These are phyloP conservation scores for Noctua pronuba DNA, from an alignment of 2,888 invertebrate genomes.

Conservation along the genomic window DNA sequence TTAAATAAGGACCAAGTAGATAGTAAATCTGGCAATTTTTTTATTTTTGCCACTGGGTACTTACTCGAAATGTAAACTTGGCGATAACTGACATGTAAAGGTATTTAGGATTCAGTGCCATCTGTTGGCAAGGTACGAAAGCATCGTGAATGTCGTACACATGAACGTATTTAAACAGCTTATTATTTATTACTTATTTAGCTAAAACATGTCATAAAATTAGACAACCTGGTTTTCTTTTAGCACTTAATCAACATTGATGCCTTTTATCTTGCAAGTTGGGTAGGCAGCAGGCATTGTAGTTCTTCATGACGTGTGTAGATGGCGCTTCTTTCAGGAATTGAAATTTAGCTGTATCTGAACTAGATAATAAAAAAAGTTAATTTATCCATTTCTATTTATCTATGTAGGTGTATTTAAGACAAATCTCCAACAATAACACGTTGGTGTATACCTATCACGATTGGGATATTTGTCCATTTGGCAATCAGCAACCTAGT, in stretches of 20 bases:
- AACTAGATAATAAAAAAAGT: not conserved
- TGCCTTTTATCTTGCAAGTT: not conserved
- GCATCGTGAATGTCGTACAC: not conserved
- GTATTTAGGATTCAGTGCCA: conserved; percentile 59
- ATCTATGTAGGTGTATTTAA: not conserved
- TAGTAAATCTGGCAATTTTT: not conserved
- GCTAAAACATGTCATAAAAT: not conserved
- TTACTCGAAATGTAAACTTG: not conserved
- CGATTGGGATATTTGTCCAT: not conserved
- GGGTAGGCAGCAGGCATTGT: conserved; percentile 15
- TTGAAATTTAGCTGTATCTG: not conserved
- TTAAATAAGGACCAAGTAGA: not conserved
- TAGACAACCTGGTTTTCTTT: not conserved
- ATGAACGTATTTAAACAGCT: not conserved
- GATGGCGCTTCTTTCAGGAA: conserved; percentile 68
- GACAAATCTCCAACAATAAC: not conserved
- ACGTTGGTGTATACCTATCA: not conserved
- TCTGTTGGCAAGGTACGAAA: conserved; percentile 58
- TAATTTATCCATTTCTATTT: not conserved
- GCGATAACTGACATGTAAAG: not conserved
- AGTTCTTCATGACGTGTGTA: conserved; percentile 50
- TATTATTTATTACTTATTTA: too few species aligned
- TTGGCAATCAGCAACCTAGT: not conserved
- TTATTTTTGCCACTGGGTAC: not conserved
- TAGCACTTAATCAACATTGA: not conserved